Conservation (phyloP, 2,888 invertebrate species). For the Metopia argyrocephala region DNA sequence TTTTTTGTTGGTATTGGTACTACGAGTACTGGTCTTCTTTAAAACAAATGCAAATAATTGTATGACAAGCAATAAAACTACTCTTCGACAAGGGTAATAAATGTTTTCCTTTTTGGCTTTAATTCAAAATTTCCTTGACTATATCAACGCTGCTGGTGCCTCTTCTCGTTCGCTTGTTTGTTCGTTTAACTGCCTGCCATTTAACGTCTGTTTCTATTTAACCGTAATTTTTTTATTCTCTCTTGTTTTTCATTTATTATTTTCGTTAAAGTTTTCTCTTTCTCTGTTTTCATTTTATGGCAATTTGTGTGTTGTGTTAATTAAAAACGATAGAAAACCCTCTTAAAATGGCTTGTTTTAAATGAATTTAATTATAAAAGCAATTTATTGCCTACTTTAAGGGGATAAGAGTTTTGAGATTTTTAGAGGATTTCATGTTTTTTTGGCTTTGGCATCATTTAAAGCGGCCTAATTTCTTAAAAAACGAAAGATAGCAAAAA, state of each 20-base stretch:
- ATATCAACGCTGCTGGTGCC: neutral
- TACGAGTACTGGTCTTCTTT: conserved; percentile 16
- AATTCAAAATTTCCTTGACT: conserved; percentile 51
- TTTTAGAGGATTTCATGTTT: neutral
- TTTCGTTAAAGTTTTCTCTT: neutral
- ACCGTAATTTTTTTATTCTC: conserved; percentile 16
- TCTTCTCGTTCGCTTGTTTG: neutral
- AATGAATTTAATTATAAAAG: conserved; percentile 40
- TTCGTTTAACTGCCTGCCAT: neutral
- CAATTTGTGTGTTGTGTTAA: conserved; percentile 35
- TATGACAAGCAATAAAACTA: conserved; percentile 63
- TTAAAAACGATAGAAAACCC: conserved; percentile 41
- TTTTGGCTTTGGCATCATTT: conserved; percentile 18
- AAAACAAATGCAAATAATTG: conserved; percentile 62
- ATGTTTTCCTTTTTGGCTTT: conserved; percentile 59
- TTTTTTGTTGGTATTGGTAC: neutral
- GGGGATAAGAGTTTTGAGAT: neutral
- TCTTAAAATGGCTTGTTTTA: conserved; percentile 1
- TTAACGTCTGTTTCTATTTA: neutral
- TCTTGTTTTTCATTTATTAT: conserved; percentile 15
- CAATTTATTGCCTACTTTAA: conserved; percentile 33
- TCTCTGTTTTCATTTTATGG: conserved; percentile 23
- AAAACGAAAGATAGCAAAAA: neutral
- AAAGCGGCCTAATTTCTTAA: neutral
- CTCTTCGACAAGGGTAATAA: conserved; percentile 63